Evolutionary conservation across 2,113 vertebrate genomes (phyloP).

Genomic region (Oncorhynchus tshawytscha): DNA sequence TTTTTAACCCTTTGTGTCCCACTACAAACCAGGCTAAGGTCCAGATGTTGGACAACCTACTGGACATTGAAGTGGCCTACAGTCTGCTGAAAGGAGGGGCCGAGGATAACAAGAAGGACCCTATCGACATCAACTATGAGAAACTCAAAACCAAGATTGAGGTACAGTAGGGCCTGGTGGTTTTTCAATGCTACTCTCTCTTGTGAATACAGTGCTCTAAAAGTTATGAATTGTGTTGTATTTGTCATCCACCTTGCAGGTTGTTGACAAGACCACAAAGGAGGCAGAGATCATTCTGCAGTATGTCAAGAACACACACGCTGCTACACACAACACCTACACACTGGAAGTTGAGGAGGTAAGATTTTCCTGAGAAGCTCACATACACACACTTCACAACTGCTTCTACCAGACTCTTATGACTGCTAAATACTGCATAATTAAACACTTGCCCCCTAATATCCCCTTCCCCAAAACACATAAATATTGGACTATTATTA

Average conservation of each 20-base stretch:
- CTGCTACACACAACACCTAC: slow-evolving; percentile 93
- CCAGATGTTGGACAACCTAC: slow-evolving; percentile 96
- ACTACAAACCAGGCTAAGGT: slow-evolving; percentile 84
- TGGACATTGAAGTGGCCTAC: slow-evolving; percentile 98
- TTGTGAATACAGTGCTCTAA: neutral
- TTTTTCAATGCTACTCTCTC: neutral
- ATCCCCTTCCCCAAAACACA: too few relatives aligned
- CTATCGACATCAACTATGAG: slow-evolving; percentile 97
- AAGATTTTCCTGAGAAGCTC: slow-evolving; percentile 44
- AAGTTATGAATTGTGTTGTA: neutral
- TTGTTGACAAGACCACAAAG: slow-evolving; percentile 85
- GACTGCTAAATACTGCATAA: too few relatives aligned
- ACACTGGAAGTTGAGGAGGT: slow-evolving; percentile 92
- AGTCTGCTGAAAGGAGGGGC: slow-evolving; percentile 92
- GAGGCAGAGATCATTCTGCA: slow-evolving; percentile 88
- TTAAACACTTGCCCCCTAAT: too few relatives aligned
- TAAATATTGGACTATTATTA: too few relatives aligned
- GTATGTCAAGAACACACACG: slow-evolving; percentile 97
- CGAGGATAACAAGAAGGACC: slow-evolving; percentile 89
- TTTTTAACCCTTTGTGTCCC: neutral
- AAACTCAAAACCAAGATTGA: slow-evolving; percentile 94
- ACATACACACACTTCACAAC: too few relatives aligned
- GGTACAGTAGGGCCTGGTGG: slow-evolving; percentile 62
- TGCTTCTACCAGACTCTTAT: too few relatives aligned
- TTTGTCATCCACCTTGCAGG: slow-evolving; percentile 65